Evolutionary conservation across 2,888 invertebrate species (phyloP), one percentile per base, ranked within the genome.

Genomic region (Byasa hedistus): DNA sequence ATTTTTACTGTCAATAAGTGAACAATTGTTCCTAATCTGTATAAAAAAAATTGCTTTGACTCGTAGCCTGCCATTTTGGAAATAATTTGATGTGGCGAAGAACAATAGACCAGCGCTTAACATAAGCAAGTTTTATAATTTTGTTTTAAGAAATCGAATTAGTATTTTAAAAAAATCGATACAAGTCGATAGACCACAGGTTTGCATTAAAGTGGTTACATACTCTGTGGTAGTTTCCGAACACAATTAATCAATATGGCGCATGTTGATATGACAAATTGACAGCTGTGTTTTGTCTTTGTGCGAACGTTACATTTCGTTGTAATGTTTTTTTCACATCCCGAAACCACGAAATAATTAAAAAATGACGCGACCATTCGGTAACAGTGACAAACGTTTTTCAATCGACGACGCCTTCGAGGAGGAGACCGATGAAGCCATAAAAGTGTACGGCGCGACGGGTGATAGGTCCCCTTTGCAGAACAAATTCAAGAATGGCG

Each of bases 401-500:
- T 96, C 96, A 61, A 96, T 96, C 76, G 96, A 96, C 85, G 96
- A 96, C 85, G 96, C 96, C 19, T 96, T 96, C 79, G 96, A 96
- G 80, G 96, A 96, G 81, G 96, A 96, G 82, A 96, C 96, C 58
- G 96, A 96, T 79, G 96, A 96, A 66, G 95, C 95, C 65, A 94
- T 96, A 76, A 94, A 95, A 80, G 95, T 96, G 58, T 96, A 96
- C 84, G 96, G 96, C 60, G 94, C 96, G 61, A 95, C 95, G 60
- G 94, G 94, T 71, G 94, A 95, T 83, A 93, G 95, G 76, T 94
- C 95, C 71, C 95, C 95, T 76, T 91, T 95, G 78, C 87, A 89
- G 77, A 89, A 86, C 73, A 90, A 89, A 86, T 85, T 82, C 69
- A 89, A 86, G 79, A 89, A 87, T 84, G 87, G 87, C 73, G 82